Evolutionary conservation across 1,140 invertebrate genomes (phyloP).

Genomic region (Temnothorax longispinosus): DNA sequence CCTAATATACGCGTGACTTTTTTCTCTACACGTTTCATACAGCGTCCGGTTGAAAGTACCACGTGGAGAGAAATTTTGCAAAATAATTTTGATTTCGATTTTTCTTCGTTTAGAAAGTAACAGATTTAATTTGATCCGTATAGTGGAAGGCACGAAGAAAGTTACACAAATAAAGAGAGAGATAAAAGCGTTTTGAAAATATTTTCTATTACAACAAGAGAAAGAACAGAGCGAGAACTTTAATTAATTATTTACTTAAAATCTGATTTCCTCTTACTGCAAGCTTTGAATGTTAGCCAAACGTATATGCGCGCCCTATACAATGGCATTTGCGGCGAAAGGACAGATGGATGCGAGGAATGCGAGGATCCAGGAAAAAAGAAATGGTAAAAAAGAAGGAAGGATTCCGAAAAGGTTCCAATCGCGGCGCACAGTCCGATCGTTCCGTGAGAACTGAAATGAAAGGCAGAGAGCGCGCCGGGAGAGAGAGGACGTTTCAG

Average conservation of each 20-base stretch:
- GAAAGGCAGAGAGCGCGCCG: not conserved
- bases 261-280: not conserved
- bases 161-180: not conserved
- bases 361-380: not conserved
- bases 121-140: not conserved
- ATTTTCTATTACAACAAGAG: too few species aligned
- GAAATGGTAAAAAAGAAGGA: not conserved
- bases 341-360: not conserved
- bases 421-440: not conserved
- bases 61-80: not conserved
- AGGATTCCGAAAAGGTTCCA: not conserved
- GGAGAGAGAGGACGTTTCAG: not conserved
- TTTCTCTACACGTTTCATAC: not conserved
- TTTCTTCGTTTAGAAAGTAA: not conserved
- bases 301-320: not conserved
- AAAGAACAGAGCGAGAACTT: too few species aligned
- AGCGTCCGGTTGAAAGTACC: not conserved
- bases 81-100: not conserved
- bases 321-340: slow-evolving; percentile 1
- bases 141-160: not conserved
- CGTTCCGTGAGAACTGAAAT: not conserved
- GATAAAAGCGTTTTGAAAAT: too few species aligned
- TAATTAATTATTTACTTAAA: not conserved
- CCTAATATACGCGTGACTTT: not conserved
- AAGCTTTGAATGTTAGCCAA: not conserved